Base-by-base conservation (phyloP, 2,797 vertebrate species). In the Chelon auratus region DNA sequence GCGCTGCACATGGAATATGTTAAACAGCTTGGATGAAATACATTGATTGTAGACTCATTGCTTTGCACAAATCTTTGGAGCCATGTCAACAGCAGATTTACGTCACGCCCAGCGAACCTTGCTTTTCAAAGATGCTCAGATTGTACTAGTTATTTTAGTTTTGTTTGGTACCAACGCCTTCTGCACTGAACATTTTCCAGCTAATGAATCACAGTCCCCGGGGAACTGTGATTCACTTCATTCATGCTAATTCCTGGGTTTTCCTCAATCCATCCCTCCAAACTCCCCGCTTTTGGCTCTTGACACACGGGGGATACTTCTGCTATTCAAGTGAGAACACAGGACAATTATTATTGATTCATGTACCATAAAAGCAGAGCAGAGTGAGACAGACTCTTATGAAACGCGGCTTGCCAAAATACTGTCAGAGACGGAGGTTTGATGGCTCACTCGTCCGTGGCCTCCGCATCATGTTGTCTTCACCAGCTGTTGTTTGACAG, bases 401-500 rank as follows among this genome's bases (percentile, higher is more conserved):
- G 84, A 87, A 91, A 89, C 26, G 53, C 3, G 39, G 78, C 81
- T 84, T 91, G 91, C 93, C 90, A 92, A 90, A 89, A 88, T 77
- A 40, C 89, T 89, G 93, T 92, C 91, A 91, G 76, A 81, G 77
- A 79, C 55, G 7, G 77, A 87, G 88, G 86, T 88, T 90, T 92
- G 92, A 93, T 89, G 90, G 89, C 91, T 93, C 88, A 91, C 87
- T 93, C 88, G 82, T 87, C 88, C 87, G 72, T 87, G 87, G 92
- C 86, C 87, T 84, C 84, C 65, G 66, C 87, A 91, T 90, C 89
- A 88, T 90, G 89, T 89, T 90, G 90, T 88, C 91, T 89, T 89
- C 82, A 75, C 87, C 93, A 92, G 92, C 91, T 93, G 93, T 83
- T 91, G 87, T 90, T 91, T 91, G 91, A 92, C 89, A 91, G 91